Evolutionary conservation across 1,140 invertebrate species (phyloP).

Genomic region (Drosophila carrolli): DNA sequence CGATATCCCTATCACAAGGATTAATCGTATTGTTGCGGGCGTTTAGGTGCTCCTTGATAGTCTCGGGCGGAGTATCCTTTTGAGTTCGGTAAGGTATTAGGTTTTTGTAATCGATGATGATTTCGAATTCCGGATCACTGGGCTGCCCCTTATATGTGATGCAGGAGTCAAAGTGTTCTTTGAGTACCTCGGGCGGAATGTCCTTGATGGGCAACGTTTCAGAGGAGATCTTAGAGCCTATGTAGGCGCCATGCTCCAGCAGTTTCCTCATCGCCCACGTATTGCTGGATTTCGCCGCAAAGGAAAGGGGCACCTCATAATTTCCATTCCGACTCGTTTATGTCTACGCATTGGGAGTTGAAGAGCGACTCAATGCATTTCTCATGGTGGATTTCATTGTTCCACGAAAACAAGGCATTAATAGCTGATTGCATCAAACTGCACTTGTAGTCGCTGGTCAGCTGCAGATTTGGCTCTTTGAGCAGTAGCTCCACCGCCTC

Average conservation of each 20-base stretch:
- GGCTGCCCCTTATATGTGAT: conserved; percentile 87
- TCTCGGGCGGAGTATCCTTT: no score
- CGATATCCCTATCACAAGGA: no score
- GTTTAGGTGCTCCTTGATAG: no score
- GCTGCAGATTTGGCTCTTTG: conserved; percentile 85
- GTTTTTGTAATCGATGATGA: conserved; percentile 90
- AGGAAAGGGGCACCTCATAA: conserved; percentile 92
- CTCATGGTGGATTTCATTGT: conserved; percentile 76
- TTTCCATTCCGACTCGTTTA: conserved; percentile 89
- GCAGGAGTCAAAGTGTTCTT: conserved; percentile 90
- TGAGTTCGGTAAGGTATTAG: conserved; percentile 84
- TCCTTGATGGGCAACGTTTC: conserved; percentile 89
- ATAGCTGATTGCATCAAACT: conserved; percentile 86
- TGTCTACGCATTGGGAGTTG: conserved; percentile 85
- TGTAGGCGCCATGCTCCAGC: conserved; percentile 89
- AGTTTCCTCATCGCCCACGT: conserved; percentile 87
- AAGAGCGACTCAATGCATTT: conserved; percentile 86
- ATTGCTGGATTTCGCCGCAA: conserved; percentile 90
- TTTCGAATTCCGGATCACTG: conserved; percentile 88
- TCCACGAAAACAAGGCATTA: no score
- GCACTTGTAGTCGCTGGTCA: conserved; percentile 79
- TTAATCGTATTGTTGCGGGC: no score
- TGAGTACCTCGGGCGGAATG: conserved; percentile 88
- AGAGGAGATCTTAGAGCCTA: conserved; percentile 89
- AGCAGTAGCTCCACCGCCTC: conserved; percentile 87